Base-by-base conservation (phyloP, 2,797 vertebrate species). In the Alcedo atthis region DNA sequence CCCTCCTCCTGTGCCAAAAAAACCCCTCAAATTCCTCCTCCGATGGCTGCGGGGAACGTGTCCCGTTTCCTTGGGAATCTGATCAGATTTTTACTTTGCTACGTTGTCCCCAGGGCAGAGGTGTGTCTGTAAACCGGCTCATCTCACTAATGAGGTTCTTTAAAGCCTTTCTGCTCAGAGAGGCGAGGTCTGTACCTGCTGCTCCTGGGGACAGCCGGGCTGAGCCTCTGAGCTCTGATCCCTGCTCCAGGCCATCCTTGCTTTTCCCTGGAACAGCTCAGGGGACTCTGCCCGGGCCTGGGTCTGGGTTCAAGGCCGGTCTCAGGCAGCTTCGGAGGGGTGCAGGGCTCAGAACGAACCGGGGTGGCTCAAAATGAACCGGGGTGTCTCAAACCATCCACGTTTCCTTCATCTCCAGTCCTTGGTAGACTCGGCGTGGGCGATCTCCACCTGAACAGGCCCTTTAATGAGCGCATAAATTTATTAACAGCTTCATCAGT, bases 51-150 rank as follows among this genome's bases (percentile, higher is more conserved):
- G 58, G 8, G 35, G 9, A 57, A 22, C 33, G 46, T 15, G 40
- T 8, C 9, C n/a, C 1, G 28, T 8, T 48, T 4, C 54, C 59
- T 3, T 2, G 48, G 3, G 30, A 25, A 22, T 37, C 5, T 0
- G 55, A 30, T 22, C 10, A 16, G 12, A n/a, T n/a, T n/a, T n/a
- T n/a, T n/a, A n/a, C 54, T 25, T 1, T 49, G 17, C 49, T 5
- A 4, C 5, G 20, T 6, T 43, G 24, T 42, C 37, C 57, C 37
- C 76, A 5, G 45, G 61, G 57, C 80, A 30, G 67, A 43, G 67
- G 22, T 7, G 75, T 30, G 63, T 14, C 63, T 10, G 51, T 12
- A 22, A 28, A 9, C 10, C 5, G 10, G 19, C 2, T 8, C 16
- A 3, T 4, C 19, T 25, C 45, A 0, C 53, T 75, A 35, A 49